phyloP scores from a whole-genome alignment of 1,140 invertebrate species.

The Alviniconcha marisindica region DNA sequence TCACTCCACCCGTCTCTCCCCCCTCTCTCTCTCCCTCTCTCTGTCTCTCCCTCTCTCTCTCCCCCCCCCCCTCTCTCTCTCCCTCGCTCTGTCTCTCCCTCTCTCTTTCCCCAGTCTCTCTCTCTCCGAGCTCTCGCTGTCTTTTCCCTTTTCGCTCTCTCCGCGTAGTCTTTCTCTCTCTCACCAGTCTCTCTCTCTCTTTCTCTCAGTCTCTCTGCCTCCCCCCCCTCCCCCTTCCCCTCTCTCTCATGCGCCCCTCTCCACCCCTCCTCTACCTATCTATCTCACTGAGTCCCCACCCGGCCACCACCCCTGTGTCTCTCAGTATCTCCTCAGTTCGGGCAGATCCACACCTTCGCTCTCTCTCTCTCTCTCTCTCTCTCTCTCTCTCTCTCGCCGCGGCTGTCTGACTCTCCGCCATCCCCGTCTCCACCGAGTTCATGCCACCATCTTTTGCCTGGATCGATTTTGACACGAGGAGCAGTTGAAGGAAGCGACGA shows the following conservation, averaged over 20 bases:
- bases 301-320: background rate
- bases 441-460: too few species aligned
- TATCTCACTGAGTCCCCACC: background rate
- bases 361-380: background rate
- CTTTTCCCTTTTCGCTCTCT: background rate
- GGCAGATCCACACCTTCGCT: background rate
- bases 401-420: too few species aligned
- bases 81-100: background rate
- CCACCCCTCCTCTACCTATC: background rate
- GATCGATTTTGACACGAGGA: too few species aligned
- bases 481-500: too few species aligned
- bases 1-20: background rate
- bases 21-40: constrained; percentile 3
- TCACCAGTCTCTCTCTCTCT: too few species aligned
- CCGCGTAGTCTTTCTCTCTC: background rate
- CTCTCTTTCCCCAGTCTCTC: background rate
- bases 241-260: background rate
- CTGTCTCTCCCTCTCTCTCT: too few species aligned
- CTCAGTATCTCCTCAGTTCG: background rate
- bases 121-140: background rate
- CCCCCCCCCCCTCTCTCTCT: background rate
- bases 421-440: too few species aligned
- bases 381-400: background rate
- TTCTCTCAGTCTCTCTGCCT: background rate
- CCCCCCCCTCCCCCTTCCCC: too few species aligned